Base-by-base conservation (phyloP, 2,113 vertebrate genomes). In the Stigmatopora argus region DNA sequence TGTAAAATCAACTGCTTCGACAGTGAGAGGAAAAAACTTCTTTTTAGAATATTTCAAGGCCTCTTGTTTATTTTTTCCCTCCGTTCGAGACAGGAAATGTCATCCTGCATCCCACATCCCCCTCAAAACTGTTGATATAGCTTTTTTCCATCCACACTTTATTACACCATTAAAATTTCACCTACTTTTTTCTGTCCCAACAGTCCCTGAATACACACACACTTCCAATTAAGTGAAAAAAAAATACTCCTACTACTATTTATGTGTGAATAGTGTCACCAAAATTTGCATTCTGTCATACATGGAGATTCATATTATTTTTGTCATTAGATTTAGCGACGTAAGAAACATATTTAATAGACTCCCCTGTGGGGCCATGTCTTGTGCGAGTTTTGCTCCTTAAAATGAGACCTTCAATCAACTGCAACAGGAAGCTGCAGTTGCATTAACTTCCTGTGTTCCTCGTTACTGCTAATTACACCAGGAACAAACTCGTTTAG, bases 371-470 rank as follows among this genome's bases (percentile, higher is more conserved):
- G 1, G 68, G 77, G 73, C 64, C 76, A 59, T 57, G 66, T 73
- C 64, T 76, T 71, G 59, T 45, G 74, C 71, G 77, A 1, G 19
- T 71, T 69, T 70, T 67, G 78, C 82, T 83, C 78, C 66, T 73
- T 68, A 75, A 75, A 84, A 83, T 72, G 63, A 74, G 69, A 83
- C 86, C 70, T 82, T 83, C 75, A 88, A 83, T 89, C 83, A 86
- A 77, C 67, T 76, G 59, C 75, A 71, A 86, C 78, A 83, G 78
- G 79, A 84, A 87, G 86, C 83, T 72, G 74, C 70, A 72, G 84
- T 89, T 85, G 88, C 88, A 92, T 90, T 92, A 90, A 88, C 87
- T 90, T 88, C 76, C 79, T 84, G 85, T 86, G 86, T 90, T 89
- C 78, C 87, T 89, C 83, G 85, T 92, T 91, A 91, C 84, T 65